A percentile compares a stretch with the other conserved stretches of the same genome.
phyloP scores from a whole-genome alignment of 2,113 vertebrate genomes.

The Spilogale gracilis region DNA sequence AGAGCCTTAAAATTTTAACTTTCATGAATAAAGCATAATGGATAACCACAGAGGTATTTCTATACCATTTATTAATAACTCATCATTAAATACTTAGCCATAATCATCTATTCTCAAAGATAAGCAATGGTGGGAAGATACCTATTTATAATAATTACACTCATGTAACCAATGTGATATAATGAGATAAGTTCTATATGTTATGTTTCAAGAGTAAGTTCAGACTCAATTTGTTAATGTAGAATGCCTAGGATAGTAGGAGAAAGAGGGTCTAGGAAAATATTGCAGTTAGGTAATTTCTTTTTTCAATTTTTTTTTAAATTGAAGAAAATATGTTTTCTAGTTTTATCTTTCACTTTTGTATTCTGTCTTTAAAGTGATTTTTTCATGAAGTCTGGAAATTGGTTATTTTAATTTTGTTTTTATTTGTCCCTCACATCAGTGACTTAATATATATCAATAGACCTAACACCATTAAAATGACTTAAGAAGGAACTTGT shows the following conservation, averaged over 20 bases:
- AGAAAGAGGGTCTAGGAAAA: not conserved
- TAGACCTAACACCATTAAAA: not conserved
- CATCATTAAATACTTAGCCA: not conserved
- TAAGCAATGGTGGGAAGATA: not conserved
- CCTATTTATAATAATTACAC: not conserved
- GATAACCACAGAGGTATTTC: not conserved
- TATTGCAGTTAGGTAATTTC: not conserved
- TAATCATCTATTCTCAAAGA: not conserved
- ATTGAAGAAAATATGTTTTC: not conserved
- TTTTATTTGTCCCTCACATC: not conserved
- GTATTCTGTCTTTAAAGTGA: not conserved
- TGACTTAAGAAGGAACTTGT: not conserved
- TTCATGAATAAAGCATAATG: not conserved
- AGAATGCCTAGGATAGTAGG: not conserved
- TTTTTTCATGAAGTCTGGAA: not conserved
- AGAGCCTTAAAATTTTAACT: not conserved
- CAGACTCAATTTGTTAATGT: not conserved
- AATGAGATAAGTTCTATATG: not conserved
- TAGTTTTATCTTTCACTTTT: not conserved
- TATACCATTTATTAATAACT: not conserved
- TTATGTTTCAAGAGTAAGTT: not conserved
- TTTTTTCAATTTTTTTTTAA: not conserved
- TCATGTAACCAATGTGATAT: not conserved
- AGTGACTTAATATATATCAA: not conserved
- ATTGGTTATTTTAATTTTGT: not conserved